Base-by-base conservation (phyloP, 2,888 invertebrate genomes). In the Apantesis nais region DNA sequence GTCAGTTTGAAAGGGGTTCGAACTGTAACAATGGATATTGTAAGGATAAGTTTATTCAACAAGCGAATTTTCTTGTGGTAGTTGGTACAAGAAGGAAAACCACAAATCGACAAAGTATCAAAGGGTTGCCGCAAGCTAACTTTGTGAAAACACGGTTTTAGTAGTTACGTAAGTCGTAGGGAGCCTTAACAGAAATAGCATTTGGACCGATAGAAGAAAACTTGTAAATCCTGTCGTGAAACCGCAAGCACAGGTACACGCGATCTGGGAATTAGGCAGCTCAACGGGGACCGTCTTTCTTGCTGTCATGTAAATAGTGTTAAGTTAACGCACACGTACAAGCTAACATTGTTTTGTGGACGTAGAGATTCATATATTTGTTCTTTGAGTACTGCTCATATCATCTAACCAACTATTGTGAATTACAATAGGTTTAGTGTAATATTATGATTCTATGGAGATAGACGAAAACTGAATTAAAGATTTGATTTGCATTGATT, bases 161-260 rank as follows among this genome's bases (percentile, higher is more conserved):
- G 76, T 88, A 89, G 84, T 89, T 89, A 79, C 78, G 79, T 84
- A 86, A 89, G 85, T 86, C 81, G 85, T 79, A 80, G 81, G 80
- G 77, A 81, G 79, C 81, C 85, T 83, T 86, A 85, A 87, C 87
- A 85, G 88, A 88, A 91, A 89, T 91, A 89, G 88, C 89, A 86
- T 91, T 90, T 86, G 87, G 86, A 84, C 89, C 90, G 89, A 92
- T 91, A 90, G 88, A 89, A 91, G 90, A 90, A 91, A 93, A 93
- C 92, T 93, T 92, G 86, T 89, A 91, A 93, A 93, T 93, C 93
- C 91, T 85, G 81, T 79, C 80, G 85, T 83, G 86, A 78, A 86
- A 92, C 92, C 92, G 85, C 92, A 91, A 58, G 72, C 92, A 85
- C 92, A 91, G 72, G 69, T 70, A 73, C 89, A 91, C 85, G 88